A percentile compares a stretch with the other conserved stretches of the same genome.
phyloP scores from a whole-genome alignment of 1,140 invertebrate species.

The Sitobion miscanthi region DNA sequence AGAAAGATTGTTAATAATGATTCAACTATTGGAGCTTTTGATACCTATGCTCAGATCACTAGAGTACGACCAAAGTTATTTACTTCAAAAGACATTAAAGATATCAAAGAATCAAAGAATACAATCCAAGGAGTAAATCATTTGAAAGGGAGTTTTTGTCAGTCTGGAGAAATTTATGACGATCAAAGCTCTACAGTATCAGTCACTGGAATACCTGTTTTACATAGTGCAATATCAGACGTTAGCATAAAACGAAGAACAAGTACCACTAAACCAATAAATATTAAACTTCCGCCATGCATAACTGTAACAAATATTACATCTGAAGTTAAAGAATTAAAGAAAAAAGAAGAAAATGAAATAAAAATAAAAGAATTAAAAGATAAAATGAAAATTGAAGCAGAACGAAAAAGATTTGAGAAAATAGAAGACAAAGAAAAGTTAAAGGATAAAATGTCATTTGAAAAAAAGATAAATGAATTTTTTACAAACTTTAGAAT shows the following conservation, averaged over 20 bases:
- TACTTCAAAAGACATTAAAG: not conserved
- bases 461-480: not conserved
- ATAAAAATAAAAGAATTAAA: not conserved
- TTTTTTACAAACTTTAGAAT: accelerated
- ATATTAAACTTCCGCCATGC: not conserved
- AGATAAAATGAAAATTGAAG: not conserved
- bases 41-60: constrained; percentile 32
- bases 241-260: not conserved
- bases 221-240: constrained; percentile 24
- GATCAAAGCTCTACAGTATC: not conserved
- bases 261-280: not conserved
- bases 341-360: not conserved
- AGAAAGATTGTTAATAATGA: not conserved
- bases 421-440: not conserved
- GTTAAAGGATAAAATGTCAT: not conserved
- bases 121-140: not conserved
- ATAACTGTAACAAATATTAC: too few species aligned
- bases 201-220: constrained; percentile 37
- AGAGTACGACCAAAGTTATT: not conserved
- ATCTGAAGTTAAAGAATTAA: not conserved
- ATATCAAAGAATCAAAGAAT: not conserved
- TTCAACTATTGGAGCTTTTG: constrained; percentile 34
- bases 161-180: not conserved
- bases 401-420: not conserved
- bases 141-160: not conserved